Evolutionary conservation across 2,113 vertebrate genomes (phyloP).

Genomic region (Manacus vitellinus): DNA sequence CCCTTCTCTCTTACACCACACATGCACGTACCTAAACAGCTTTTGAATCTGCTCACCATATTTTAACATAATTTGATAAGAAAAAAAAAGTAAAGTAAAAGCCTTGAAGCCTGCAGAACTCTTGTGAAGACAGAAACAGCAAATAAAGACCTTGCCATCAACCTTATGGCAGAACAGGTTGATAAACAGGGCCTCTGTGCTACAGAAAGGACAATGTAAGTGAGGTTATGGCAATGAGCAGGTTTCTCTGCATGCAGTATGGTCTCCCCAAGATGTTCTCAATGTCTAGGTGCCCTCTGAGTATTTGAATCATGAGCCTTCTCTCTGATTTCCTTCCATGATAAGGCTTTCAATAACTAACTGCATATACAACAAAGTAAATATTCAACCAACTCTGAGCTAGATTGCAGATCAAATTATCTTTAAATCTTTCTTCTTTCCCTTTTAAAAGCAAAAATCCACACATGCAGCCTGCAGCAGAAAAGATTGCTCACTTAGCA

Average conservation of each 20-base stretch:
- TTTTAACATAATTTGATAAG: background rate
- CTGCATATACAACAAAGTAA: background rate
- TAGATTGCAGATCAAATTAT: background rate
- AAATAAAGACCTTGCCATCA: background rate
- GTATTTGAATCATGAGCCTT: background rate
- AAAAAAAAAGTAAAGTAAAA: background rate
- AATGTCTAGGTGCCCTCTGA: background rate
- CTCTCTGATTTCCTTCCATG: background rate
- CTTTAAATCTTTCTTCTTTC: constrained; percentile 13
- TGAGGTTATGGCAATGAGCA: background rate
- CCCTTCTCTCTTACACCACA: background rate
- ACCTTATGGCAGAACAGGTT: background rate
- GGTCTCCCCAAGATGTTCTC: background rate
- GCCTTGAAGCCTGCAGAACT: background rate
- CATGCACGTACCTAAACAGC: rapidly evolving
- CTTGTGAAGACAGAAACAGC: background rate
- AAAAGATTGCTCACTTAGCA: constrained; percentile 8
- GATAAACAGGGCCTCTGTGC: background rate
- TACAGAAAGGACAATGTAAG: rapidly evolving
- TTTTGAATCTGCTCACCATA: background rate
- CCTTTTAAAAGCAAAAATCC: constrained; percentile 3
- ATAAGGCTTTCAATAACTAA: constrained; percentile 26
- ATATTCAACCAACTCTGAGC: constrained; percentile 22
- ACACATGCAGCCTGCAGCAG: constrained; percentile 1
- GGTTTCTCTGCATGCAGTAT: background rate